Base-by-base conservation (phyloP, 2,888 invertebrate species). In the Drosophila mayaguana region DNA sequence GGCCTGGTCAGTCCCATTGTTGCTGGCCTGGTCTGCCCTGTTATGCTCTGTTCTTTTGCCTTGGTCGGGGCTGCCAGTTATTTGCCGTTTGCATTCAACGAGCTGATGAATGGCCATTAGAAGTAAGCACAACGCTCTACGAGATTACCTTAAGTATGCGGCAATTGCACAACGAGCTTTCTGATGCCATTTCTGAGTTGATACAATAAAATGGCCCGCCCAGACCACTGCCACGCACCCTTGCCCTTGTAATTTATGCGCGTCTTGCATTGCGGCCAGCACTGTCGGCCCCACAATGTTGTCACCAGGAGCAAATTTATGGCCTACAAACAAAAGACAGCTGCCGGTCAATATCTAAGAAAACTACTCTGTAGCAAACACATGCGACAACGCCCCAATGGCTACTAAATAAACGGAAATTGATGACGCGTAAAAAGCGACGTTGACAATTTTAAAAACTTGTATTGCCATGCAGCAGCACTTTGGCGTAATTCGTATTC, bases 101-200 rank as follows among this genome's bases (percentile, higher is more conserved):
- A 77, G 84, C 84, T 86, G 89, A 86, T 88, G 79, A 88, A 86
- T 84, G 89, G 88, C 88, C 82, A 86, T 87, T 89, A 84, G 85
- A 78, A 81, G 80, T 89, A 87, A 86, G 84, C 81, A 75, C 81
- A 73, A 72, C 78, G 79, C 89, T 88, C 76, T 75, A 71, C 74
- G 74, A 84, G 84, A 88, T 84, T 88, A 84, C 88, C 83, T 86
- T 84, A 84, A 84, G 84, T 86, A 86, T 86, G 88, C 88, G 83
- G 88, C 84, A 84, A 88, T 84, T 84, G 84, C 88, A 86, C 74
- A 86, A 88, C 87, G 77, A 87, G 80, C 85, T 84, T 82, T 84
- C 72, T 72, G 72, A 70, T 78, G 72, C 64, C 71, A 53, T 40
- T 63, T 42, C 62, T 54, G 63, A 64, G 63, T 83, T 73, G 78